phyloP scores from a whole-genome alignment of 2,797 vertebrate species.

The Sarcoramphus papa region DNA sequence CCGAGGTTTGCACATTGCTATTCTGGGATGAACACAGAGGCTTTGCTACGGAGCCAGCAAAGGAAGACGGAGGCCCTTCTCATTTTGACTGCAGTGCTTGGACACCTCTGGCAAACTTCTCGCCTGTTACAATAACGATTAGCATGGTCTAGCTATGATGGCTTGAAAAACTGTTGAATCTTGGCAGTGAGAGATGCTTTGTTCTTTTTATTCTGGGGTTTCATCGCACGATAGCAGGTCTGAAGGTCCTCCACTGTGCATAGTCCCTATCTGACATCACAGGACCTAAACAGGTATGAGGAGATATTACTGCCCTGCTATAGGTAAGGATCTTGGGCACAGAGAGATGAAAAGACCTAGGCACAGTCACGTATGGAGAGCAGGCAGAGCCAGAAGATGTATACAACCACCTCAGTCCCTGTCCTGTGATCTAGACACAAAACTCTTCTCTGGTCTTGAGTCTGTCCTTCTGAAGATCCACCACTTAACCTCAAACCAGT shows the following conservation, averaged over 20 bases:
- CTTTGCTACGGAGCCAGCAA: background rate
- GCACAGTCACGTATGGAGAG: background rate
- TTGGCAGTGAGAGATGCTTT: background rate
- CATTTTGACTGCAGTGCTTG: background rate
- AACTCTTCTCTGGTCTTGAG: background rate
- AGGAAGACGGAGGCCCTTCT: background rate
- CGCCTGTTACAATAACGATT: background rate
- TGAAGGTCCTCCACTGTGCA: background rate
- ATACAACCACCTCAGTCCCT: background rate
- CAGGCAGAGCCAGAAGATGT: background rate
- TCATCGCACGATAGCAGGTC: fast-evolving
- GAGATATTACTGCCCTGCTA: background rate
- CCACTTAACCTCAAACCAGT: background rate
- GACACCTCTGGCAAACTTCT: background rate
- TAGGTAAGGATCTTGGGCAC: background rate
- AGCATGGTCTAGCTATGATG: background rate
- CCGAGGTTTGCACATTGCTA: background rate
- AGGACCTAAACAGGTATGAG: background rate
- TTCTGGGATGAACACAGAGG: background rate
- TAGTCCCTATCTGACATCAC: background rate
- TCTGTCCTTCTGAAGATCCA: background rate
- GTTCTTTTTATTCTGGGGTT: background rate
- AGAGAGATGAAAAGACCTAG: background rate
- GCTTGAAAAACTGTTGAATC: background rate
- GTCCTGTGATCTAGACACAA: background rate